phyloP scores from a whole-genome alignment of 2,113 vertebrate species.

The Microcebus tavaratra region DNA sequence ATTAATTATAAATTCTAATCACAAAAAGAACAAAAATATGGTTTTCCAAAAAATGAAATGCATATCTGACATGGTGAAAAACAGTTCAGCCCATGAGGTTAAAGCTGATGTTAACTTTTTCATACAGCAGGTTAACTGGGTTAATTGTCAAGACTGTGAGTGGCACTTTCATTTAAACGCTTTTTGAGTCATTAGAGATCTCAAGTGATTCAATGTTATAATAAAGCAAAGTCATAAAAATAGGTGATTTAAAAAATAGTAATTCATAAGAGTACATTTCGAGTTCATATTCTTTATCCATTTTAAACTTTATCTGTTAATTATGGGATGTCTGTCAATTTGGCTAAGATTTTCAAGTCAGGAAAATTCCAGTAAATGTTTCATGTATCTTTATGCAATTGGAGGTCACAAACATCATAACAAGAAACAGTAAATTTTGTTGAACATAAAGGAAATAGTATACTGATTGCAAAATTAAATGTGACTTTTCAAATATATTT shows the following conservation, averaged over 20 bases:
- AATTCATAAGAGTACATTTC: background rate
- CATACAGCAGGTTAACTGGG: background rate
- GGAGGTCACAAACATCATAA: background rate
- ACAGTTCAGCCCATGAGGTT: background rate
- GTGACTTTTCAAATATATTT: background rate
- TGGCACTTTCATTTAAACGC: background rate
- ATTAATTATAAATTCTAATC: slow-evolving; percentile 4
- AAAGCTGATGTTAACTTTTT: background rate
- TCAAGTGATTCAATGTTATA: background rate
- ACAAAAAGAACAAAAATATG: background rate
- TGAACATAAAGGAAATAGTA: background rate
- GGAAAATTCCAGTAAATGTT: background rate
- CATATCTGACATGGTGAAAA: background rate
- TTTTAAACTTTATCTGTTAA: background rate
- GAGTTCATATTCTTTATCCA: background rate
- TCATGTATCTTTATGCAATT: background rate
- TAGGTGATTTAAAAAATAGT: background rate
- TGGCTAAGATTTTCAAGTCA: background rate
- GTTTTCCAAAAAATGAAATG: slow-evolving; percentile 3
- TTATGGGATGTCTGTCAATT: background rate
- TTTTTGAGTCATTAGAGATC: background rate
- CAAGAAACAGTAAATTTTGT: background rate
- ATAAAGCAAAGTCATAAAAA: background rate
- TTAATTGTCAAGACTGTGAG: slow-evolving; percentile 17
- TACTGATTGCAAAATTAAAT: background rate